Evolutionary conservation across 2,797 vertebrate species (phyloP).

Genomic region (Phataginus tetradactyla): DNA sequence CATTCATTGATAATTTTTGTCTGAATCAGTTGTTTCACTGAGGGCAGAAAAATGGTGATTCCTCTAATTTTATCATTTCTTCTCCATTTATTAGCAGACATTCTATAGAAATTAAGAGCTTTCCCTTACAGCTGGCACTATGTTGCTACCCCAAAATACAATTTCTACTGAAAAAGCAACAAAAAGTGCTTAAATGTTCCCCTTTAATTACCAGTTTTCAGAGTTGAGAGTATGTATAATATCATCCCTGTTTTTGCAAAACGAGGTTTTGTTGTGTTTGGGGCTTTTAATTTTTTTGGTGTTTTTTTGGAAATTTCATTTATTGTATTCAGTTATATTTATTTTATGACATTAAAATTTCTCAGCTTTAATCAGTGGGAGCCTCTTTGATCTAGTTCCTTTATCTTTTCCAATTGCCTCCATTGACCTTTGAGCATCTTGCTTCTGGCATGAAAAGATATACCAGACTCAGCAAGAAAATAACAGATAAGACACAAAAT

Average conservation of each 20-base stretch:
- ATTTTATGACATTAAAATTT: neutral
- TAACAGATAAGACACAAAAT: neutral
- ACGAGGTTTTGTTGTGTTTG: neutral
- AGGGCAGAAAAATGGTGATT: conserved; percentile 37
- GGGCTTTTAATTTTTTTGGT: neutral
- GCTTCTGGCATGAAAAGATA: neutral
- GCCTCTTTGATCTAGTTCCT: neutral
- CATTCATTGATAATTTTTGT: neutral
- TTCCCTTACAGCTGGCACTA: neutral
- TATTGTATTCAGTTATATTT: neutral
- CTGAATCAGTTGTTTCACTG: conserved; percentile 22
- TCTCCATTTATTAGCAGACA: conserved; percentile 22
- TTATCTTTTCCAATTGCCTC: neutral
- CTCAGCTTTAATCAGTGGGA: conserved; percentile 27
- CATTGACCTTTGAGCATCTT: neutral
- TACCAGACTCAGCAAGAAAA: neutral
- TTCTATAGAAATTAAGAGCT: conserved; percentile 17
- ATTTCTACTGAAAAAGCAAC: conserved; percentile 7
- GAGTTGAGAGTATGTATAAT: neutral
- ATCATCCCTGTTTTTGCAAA: neutral
- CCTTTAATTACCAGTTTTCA: conserved; percentile 21
- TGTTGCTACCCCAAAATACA: conserved; percentile 19
- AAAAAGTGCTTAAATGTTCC: neutral
- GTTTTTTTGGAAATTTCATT: neutral
- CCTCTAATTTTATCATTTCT: conserved; percentile 19